A percentile compares a stretch with the other conserved stretches of the same genome.
These are phyloP conservation scores for Empidonax alnorum DNA, from an alignment of 2,113 vertebrate genomes.

Conservation along the genomic window DNA sequence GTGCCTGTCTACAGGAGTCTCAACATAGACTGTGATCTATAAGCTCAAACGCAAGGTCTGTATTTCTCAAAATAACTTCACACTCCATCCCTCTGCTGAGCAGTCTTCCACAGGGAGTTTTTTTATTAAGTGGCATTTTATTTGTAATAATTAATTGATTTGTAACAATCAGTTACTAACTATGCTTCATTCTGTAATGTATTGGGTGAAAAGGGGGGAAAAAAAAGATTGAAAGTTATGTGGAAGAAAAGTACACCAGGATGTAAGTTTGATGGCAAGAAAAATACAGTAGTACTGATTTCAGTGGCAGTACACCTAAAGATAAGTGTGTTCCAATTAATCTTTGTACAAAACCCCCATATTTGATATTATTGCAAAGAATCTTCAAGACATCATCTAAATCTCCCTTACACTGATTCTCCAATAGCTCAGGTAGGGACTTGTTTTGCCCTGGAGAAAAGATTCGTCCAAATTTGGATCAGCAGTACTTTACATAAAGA, in stretches of 20 bases:
- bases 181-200: background rate
- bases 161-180: background rate
- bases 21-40: background rate
- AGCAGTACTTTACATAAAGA: background rate
- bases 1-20: background rate
- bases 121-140: background rate
- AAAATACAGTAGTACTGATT: background rate
- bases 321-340: background rate
- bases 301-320: too few species aligned
- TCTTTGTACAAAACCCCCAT: rapidly evolving
- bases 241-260: background rate
- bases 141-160: background rate
- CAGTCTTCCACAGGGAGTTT: background rate
- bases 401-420: background rate
- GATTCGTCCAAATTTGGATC: background rate
- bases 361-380: background rate
- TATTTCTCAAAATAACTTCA: background rate
- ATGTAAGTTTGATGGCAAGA: background rate
- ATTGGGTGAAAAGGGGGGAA: rapidly evolving
- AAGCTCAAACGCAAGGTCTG: background rate
- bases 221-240: background rate
- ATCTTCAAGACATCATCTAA: background rate
- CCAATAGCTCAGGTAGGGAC: background rate
- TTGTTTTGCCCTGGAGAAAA: background rate
- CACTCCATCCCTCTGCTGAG: background rate